Conservation (phyloP, 1,140 invertebrate species). For the Schlechtendalia chinensis region DNA sequence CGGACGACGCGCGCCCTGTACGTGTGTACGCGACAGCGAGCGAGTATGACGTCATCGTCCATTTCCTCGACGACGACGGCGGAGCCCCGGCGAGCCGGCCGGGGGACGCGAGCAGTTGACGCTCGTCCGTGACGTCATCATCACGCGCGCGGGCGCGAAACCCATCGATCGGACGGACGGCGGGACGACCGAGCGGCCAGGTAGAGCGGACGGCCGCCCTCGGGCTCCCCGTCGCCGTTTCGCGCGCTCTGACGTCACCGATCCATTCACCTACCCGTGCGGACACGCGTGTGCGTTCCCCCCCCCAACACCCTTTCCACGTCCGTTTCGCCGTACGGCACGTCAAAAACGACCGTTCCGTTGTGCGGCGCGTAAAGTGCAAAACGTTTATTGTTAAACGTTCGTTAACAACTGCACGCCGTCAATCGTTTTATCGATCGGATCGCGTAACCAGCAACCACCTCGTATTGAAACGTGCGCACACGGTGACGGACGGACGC, state of each 20-base stretch:
- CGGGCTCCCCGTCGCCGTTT: neutral
- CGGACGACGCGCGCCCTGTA: neutral
- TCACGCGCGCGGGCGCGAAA: neutral
- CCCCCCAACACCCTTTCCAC: too few relatives aligned
- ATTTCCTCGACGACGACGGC: neutral
- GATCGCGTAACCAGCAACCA: too few relatives aligned
- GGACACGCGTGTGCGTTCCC: neutral
- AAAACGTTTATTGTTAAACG: too few relatives aligned
- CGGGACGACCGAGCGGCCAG: too few relatives aligned
- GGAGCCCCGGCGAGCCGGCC: neutral
- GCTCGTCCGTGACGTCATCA: slow-evolving; percentile 25
- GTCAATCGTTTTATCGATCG: too few relatives aligned
- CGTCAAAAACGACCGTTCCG: too few relatives aligned
- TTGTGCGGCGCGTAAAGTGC: too few relatives aligned
- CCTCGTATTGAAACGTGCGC: too few relatives aligned
- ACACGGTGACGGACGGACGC: too few relatives aligned
- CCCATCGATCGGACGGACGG: slow-evolving; percentile 12
- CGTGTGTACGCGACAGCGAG: neutral
- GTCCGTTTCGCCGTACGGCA: too few relatives aligned
- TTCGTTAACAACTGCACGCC: too few relatives aligned
- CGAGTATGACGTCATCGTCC: slow-evolving; percentile 23
- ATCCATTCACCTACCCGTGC: neutral
- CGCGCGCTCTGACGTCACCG: neutral
- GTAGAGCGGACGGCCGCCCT: too few relatives aligned
- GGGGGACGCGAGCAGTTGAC: neutral